These are phyloP conservation scores for Halcyon senegalensis DNA, from an alignment of 2,113 vertebrate genomes.

Conservation along the genomic window DNA sequence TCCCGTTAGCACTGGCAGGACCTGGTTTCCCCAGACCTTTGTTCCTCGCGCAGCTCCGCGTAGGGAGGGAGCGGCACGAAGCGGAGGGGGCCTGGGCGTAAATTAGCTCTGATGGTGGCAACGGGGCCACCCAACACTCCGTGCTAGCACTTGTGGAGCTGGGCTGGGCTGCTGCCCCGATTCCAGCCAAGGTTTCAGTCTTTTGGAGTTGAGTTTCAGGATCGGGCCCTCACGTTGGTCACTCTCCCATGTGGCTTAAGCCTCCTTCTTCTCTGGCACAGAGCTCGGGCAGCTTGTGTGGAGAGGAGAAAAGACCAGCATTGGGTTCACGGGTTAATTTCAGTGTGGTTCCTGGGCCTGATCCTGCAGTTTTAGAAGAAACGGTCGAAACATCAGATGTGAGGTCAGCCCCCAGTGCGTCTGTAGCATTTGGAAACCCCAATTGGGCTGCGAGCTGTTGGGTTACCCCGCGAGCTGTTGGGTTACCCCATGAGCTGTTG, in stretches of 20 bases:
- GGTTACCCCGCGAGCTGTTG: not conserved
- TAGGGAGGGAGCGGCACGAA: not conserved
- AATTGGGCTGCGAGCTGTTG: not conserved
- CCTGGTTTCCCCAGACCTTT: not conserved
- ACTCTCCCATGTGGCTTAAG: not conserved
- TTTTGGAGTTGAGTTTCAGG: not conserved
- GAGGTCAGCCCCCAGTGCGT: not conserved
- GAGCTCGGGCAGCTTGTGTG: not conserved
- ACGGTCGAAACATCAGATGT: not conserved
- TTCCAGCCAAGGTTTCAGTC: not conserved
- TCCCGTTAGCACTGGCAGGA: not conserved
- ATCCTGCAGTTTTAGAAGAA: not conserved
- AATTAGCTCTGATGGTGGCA: not conserved
- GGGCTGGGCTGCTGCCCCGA: not conserved
- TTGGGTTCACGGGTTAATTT: fast-evolving
- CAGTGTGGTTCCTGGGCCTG: not conserved
- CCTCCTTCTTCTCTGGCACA: not conserved
- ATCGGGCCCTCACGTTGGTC: not conserved
- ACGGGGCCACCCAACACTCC: fast-evolving
- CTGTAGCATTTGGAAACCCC: not conserved
- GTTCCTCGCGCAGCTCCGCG: not conserved
- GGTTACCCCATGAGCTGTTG: no score
- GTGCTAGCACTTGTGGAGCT: not conserved
- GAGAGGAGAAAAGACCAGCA: not conserved
- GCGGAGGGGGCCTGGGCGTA: not conserved